Base-by-base conservation (phyloP, 2,113 vertebrate species). In the Chaetops frenatus region DNA sequence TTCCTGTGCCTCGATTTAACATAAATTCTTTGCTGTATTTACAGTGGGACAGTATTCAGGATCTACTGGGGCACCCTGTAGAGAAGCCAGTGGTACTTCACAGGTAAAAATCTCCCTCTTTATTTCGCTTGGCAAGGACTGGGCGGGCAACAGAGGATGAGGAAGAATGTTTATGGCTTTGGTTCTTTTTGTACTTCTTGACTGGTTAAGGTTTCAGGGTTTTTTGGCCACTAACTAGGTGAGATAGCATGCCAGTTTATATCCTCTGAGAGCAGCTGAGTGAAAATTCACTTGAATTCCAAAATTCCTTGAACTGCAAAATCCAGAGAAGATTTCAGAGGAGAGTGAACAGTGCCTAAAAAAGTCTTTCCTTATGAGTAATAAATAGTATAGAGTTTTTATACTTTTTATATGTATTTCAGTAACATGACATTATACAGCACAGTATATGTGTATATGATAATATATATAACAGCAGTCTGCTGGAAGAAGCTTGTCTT, bases 1-100 rank as follows among this genome's bases (percentile, higher is more conserved):
- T 72, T 57, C 19, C 18, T 14, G 2, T 65, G 36, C 29, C 35
- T 95, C 11, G 3, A 50, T 92, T 67, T 96, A 74, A 95, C 62
- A 44, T 8, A 23, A 47, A 69, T 17, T 62, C 7, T 33, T 64
- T 86, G 25, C 7, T 94, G 0, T 91, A 7, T 74, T 98, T 98
- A 35, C 97, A 99, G 99, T 99, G 99, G 99, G 99, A 99, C 97
- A 99, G 98, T 95, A 98, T 99, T 97, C 99, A 99, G 96, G 99
- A 99, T 71, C 98, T 99, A 71, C 97, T 99, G 71, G 99, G 99
- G 69, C 99, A 99, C 79, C 99, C 99, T 14, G 98, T 99, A 98
- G 99, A 99, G 85, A 99, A 99, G 89, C 99, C 99, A 35, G 99
- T 99, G 36, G 99, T 99, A 86, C 98, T 99, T 66, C 99, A 99